phyloP scores from a whole-genome alignment of 1,140 invertebrate genomes.

The Diachasma alloeum region DNA sequence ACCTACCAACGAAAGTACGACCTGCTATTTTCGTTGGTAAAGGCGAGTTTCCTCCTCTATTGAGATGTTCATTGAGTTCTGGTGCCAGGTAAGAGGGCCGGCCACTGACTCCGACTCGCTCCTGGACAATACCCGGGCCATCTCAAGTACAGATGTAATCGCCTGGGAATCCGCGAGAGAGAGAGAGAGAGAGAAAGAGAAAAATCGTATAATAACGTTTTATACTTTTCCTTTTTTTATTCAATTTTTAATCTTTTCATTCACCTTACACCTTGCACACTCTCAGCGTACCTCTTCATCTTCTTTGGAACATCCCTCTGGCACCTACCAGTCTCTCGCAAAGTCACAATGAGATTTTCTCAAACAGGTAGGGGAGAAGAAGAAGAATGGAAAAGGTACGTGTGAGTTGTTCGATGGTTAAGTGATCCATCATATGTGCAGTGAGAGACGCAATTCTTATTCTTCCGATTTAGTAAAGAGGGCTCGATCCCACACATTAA shows the following conservation, averaged over 20 bases:
- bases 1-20: too few relatives aligned
- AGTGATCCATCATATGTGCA: constrained; percentile 56
- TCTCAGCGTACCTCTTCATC: constrained; percentile 1
- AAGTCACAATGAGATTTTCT: constrained; percentile 31
- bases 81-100: too few relatives aligned
- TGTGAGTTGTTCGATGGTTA: constrained; percentile 46
- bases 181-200: constrained; percentile 2
- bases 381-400: constrained; percentile 12
- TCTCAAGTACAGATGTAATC: constrained; percentile 50
- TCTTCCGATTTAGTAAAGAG: not conserved
- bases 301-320: not conserved
- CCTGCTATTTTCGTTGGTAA: not conserved
- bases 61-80: too few relatives aligned
- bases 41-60: too few relatives aligned
- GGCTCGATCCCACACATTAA: constrained; percentile 9
- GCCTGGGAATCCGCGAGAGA: constrained; percentile 55
- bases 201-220: not conserved
- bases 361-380: not conserved
- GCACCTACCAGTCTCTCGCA: constrained; percentile 24
- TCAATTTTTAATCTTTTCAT: not conserved
- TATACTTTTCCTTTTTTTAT: not conserved
- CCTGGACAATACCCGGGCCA: too few relatives aligned
- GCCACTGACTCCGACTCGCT: too few relatives aligned
- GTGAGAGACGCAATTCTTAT: constrained; percentile 24
- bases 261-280: not conserved